These are phyloP conservation scores for Stomatorhinus ivindoensis DNA, from an alignment of 2,113 vertebrate species.

Conservation along the genomic window DNA sequence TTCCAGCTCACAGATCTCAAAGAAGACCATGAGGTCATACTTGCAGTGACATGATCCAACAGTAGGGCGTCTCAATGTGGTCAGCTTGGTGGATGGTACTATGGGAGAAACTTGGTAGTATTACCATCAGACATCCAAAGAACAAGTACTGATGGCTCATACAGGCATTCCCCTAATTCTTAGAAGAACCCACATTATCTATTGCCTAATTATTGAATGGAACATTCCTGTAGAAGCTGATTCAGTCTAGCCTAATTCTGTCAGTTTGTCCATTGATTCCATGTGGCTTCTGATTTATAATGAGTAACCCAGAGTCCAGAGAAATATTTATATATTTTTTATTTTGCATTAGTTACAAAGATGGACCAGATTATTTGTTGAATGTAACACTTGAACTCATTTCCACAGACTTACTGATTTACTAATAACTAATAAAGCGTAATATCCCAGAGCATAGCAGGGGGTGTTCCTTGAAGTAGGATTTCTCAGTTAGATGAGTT, in stretches of 20 bases:
- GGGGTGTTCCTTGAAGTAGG: too few species aligned
- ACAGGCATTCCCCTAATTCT: neutral
- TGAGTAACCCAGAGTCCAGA: neutral
- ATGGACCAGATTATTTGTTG: neutral
- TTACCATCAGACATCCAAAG: neutral
- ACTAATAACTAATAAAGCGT: too few species aligned
- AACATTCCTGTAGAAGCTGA: neutral
- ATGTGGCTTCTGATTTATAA: neutral
- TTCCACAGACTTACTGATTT: neutral
- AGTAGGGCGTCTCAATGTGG: constrained; percentile 71
- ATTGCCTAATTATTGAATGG: neutral
- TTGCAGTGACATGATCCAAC: constrained; percentile 87
- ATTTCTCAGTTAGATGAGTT: too few species aligned
- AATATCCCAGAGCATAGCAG: too few species aligned
- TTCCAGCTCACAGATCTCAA: constrained; percentile 97
- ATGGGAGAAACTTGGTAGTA: constrained; percentile 9
- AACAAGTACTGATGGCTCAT: neutral
- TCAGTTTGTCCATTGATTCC: neutral
- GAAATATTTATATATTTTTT: neutral
- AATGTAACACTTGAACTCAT: neutral
- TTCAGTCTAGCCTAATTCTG: neutral
- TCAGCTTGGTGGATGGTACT: constrained; percentile 97
- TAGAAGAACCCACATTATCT: neutral
- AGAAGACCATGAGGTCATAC: constrained; percentile 91
- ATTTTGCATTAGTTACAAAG: neutral